phyloP scores from a whole-genome alignment of 2,113 vertebrate genomes.

The Myrmecobius fasciatus region DNA sequence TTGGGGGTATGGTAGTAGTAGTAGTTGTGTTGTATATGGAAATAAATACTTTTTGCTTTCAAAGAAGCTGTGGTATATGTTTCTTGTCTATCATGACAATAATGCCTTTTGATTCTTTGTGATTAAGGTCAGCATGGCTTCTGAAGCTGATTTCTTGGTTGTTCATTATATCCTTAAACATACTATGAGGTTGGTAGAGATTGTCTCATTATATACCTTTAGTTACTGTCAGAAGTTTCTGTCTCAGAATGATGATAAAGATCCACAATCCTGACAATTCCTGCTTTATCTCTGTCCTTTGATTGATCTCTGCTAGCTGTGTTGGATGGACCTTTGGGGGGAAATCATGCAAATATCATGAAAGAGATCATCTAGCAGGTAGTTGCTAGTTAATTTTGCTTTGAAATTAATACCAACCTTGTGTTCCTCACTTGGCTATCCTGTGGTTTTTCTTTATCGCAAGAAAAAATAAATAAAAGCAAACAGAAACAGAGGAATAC shows the following conservation, averaged over 20 bases:
- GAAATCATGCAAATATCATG: background rate
- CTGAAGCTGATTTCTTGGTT: background rate
- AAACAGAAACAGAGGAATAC: background rate
- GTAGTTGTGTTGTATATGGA: background rate
- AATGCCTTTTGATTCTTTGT: constrained; percentile 1
- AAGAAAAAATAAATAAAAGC: background rate
- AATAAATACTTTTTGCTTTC: background rate
- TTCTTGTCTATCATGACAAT: background rate
- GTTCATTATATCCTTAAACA: background rate
- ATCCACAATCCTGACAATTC: background rate
- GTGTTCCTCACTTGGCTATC: background rate
- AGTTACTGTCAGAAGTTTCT: background rate
- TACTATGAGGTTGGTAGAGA: background rate
- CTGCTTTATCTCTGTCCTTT: background rate
- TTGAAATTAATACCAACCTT: background rate
- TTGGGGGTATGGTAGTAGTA: too few species aligned
- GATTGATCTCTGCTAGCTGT: background rate
- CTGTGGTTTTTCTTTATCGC: background rate
- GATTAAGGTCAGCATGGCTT: background rate
- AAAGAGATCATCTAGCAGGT: background rate
- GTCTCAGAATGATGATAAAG: constrained; percentile 13
- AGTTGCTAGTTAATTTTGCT: background rate
- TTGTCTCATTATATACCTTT: background rate
- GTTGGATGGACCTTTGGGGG: background rate
- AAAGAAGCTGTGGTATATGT: background rate